Percentiles rank a stretch among this genome's conserved stretches.
These are phyloP conservation scores for Callinectes sapidus DNA, from an alignment of 2,888 invertebrate species.

Conservation along the genomic window DNA sequence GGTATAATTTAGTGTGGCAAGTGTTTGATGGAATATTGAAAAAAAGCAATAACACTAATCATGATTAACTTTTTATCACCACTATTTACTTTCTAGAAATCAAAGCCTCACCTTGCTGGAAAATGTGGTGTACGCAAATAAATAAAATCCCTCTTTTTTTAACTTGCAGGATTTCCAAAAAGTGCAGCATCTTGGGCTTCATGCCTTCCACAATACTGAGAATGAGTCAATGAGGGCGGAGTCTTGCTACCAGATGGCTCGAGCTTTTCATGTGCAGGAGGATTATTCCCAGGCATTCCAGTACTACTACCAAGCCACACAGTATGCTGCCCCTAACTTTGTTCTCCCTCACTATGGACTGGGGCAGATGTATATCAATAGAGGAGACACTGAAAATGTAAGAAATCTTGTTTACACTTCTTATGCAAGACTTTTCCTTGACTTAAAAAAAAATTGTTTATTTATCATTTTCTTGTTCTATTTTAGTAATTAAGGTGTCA, in stretches of 20 bases:
- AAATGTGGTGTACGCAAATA: not conserved
- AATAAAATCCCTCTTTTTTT: not conserved
- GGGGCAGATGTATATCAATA: constrained; percentile 99
- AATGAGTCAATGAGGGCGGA: constrained; percentile 99
- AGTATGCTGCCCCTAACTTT: constrained; percentile 95
- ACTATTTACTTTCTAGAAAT: not conserved
- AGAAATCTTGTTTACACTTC: not conserved
- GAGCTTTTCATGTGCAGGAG: constrained; percentile 94
- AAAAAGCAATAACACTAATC: not conserved
- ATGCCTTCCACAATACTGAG: constrained; percentile 98
- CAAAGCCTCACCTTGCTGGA: not conserved
- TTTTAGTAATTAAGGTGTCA: not conserved
- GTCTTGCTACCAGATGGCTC: constrained; percentile 97
- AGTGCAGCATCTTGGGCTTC: constrained; percentile 95
- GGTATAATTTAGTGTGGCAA: too few species aligned
- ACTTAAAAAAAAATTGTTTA: not conserved
- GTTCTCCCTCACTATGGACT: constrained; percentile 98
- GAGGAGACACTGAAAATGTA: constrained; percentile 76
- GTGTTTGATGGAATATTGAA: too few species aligned
- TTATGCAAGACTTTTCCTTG: not conserved
- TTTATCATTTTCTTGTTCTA: not conserved
- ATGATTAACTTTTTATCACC: not conserved
- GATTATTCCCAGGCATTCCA: constrained; percentile 93
- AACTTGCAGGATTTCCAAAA: constrained; percentile 78
- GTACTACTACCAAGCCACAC: constrained; percentile 97